These are phyloP conservation scores for Noctua comes DNA, from an alignment of 2,888 invertebrate genomes.

Conservation along the genomic window DNA sequence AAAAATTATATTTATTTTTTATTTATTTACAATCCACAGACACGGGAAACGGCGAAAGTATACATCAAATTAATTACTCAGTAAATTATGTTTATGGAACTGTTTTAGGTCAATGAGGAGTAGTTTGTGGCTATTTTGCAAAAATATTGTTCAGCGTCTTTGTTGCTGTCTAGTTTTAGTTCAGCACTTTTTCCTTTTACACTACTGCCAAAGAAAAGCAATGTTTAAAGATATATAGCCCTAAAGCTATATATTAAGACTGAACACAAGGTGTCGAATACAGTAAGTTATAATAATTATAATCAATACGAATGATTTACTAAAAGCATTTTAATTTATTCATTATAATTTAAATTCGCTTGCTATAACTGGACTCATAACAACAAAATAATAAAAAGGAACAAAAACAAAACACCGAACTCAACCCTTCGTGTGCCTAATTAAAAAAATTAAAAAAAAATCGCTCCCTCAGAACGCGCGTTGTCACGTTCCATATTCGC, in stretches of 20 bases:
- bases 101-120: slow-evolving; percentile 44
- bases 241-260: slow-evolving; percentile 2
- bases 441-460: slow-evolving; percentile 87
- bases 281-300: slow-evolving; percentile 39
- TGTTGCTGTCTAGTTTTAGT: background rate
- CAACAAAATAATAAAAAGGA: slow-evolving; percentile 63
- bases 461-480: slow-evolving; percentile 88
- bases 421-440: slow-evolving; percentile 80
- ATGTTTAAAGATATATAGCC: background rate
- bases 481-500: slow-evolving; percentile 90
- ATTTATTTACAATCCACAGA: slow-evolving; percentile 78
- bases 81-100: slow-evolving; percentile 71
- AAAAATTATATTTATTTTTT: slow-evolving; percentile 77
- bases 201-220: background rate
- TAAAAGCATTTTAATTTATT: slow-evolving; percentile 61
- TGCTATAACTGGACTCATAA: slow-evolving; percentile 58
- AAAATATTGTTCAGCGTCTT: slow-evolving; percentile 6
- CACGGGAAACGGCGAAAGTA: slow-evolving; percentile 80
- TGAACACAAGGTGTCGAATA: slow-evolving; percentile 33
- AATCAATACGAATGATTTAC: slow-evolving; percentile 54
- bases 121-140: slow-evolving; percentile 28
- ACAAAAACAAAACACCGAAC: slow-evolving; percentile 68
- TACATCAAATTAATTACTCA: slow-evolving; percentile 85
- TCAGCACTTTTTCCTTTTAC: background rate
- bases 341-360: slow-evolving; percentile 62